phyloP scores from a whole-genome alignment of 2,888 invertebrate genomes.

The Cephus spinipes region DNA sequence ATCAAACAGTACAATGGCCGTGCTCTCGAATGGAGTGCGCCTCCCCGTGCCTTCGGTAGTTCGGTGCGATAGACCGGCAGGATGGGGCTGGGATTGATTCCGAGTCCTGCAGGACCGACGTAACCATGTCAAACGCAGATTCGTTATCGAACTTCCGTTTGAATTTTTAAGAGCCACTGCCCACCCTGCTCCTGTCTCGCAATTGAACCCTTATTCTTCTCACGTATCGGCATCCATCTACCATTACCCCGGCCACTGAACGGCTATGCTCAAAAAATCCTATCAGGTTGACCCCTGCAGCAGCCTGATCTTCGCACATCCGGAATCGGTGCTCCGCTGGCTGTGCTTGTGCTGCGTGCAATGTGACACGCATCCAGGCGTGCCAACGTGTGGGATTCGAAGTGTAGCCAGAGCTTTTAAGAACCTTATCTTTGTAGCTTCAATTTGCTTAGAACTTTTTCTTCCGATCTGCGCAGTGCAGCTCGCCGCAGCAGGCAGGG shows the following conservation, averaged over 20 bases:
- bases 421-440: constrained; percentile 28
- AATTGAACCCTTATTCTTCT: constrained; percentile 11
- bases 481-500: constrained; percentile 39
- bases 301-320: too few species aligned
- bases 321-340: too few species aligned
- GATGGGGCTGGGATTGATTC: constrained; percentile 21
- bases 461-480: constrained; percentile 21
- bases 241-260: not conserved
- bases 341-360: too few species aligned
- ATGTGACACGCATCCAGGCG: not conserved
- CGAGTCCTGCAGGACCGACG: constrained; percentile 20
- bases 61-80: constrained; percentile 12
- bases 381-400: not conserved
- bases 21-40: constrained; percentile 23
- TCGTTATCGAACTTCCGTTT: constrained; percentile 30
- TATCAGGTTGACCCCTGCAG: too few species aligned
- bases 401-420: constrained; percentile 15
- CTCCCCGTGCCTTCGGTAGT: constrained; percentile 1
- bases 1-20: constrained; percentile 57
- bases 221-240: too few species aligned
- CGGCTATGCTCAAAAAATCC: not conserved
- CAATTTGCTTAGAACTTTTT: constrained; percentile 37
- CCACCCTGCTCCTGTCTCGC: constrained; percentile 12
- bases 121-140: constrained; percentile 37
- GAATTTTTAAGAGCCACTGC: constrained; percentile 17